phyloP scores from a whole-genome alignment of 2,888 invertebrate genomes.

The Xanthia icteritia region DNA sequence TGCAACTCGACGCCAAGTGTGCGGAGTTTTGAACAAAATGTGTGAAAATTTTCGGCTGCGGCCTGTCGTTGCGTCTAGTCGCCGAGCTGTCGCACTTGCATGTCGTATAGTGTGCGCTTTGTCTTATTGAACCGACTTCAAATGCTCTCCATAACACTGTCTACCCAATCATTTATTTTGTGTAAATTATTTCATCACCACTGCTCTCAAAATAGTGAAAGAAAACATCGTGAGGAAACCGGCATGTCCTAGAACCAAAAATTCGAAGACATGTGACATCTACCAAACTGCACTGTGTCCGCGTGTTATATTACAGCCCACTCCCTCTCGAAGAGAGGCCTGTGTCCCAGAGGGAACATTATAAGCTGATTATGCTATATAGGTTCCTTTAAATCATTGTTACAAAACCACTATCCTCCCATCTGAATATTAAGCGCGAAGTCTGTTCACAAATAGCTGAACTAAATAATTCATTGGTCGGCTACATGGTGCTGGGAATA shows the following conservation, averaged over 20 bases:
- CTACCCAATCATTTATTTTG: too few relatives aligned
- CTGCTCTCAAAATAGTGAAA: too few relatives aligned
- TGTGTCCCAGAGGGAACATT: too few relatives aligned
- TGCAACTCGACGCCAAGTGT: not conserved
- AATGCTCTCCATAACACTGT: not conserved
- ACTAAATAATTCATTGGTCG: slow-evolving; percentile 62
- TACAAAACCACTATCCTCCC: slow-evolving; percentile 25
- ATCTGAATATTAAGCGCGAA: slow-evolving; percentile 48
- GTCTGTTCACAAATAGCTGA: slow-evolving; percentile 54
- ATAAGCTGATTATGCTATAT: too few relatives aligned
- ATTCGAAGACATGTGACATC: too few relatives aligned
- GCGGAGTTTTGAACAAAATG: not conserved
- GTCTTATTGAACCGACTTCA: not conserved
- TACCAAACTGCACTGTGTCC: too few relatives aligned
- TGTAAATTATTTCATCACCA: too few relatives aligned
- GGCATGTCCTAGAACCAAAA: too few relatives aligned
- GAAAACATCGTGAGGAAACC: too few relatives aligned
- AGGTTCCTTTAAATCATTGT: not conserved
- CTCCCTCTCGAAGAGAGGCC: too few relatives aligned
- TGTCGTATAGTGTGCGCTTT: not conserved
- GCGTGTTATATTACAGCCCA: too few relatives aligned
- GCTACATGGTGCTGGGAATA: slow-evolving; percentile 47
- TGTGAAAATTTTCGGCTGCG: not conserved
- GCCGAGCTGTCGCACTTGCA: not conserved
- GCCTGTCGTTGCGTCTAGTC: not conserved